Conservation (phyloP, 1,140 invertebrate genomes). For the Goniozus legneri region DNA sequence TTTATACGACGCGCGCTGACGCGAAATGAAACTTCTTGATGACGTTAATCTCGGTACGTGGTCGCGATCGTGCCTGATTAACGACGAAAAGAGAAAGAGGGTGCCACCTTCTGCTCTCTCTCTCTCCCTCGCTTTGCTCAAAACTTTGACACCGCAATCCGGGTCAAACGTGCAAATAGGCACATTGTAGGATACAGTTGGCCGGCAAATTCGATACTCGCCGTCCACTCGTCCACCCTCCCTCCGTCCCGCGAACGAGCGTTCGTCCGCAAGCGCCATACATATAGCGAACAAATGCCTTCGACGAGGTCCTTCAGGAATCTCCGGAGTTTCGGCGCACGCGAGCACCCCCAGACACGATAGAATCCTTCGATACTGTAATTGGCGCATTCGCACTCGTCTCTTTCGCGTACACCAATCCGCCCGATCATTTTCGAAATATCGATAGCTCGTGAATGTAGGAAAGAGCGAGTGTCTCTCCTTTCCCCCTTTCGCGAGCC, state of each 20-base stretch:
- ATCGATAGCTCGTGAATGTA: too few relatives aligned
- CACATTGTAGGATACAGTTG: constrained; percentile 23
- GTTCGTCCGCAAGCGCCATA: constrained; percentile 42
- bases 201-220: constrained; percentile 29
- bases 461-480: too few relatives aligned
- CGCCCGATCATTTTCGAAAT: too few relatives aligned
- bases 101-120: too few relatives aligned
- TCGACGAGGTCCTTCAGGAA: constrained; percentile 44
- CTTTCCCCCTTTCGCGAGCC: too few relatives aligned
- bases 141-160: too few relatives aligned
- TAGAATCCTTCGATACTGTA: constrained; percentile 46
- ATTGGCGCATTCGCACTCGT: constrained; percentile 45
- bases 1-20: too few relatives aligned
- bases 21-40: too few relatives aligned
- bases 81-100: background rate
- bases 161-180: constrained; percentile 31
- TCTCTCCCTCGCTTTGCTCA: too few relatives aligned
- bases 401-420: constrained; percentile 42
- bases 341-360: too few relatives aligned
- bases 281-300: constrained; percentile 42
- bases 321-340: constrained; percentile 39
- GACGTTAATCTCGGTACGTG: too few relatives aligned
- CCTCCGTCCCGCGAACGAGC: constrained; percentile 33
- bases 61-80: constrained; percentile 26
- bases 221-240: constrained; percentile 30